Evolutionary conservation across 2,797 vertebrate genomes (phyloP), one percentile per base, ranked within the genome.

Genomic region (Myotis planiceps): DNA sequence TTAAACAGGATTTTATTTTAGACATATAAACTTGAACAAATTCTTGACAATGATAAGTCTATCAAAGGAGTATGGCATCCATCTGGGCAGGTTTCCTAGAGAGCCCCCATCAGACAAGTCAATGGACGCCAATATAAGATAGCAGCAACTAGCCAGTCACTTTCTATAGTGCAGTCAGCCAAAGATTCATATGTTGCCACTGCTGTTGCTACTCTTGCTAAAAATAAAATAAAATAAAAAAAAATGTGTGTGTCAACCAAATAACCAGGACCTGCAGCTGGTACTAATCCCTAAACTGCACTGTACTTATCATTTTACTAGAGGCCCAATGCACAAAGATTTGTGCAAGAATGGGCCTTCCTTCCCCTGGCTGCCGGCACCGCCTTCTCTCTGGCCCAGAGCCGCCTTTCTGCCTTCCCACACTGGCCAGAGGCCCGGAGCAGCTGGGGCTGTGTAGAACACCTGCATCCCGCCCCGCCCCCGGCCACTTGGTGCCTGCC

Each of bases 21-120:
- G 39, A 82, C 80, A 93, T 76, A 96, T 83, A 97, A 98, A 97
- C 55, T 94, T 95, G 90, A 97, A 96, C 87, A 97, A 92, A 97
- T 96, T 98, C 94, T 98, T 97, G 92, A 97, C 93, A 98, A 93
- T 92, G 94, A 88, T 93, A 97, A 51, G 12, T 37, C 90, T 97
- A 97, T 97, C 95, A 98, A 97, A 98, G 53, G 68, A 63, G 58
- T 80, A 51, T 0, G 0, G 68, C 79, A 92, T 96, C 79, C 97
- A 96, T 88, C 92, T 97, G 96, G 92, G 63, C 66, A 97, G 29
- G 29, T 27, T 72, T 93, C 58, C 87, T 2, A 14, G 86, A 86
- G 74, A 97, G 49, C 79, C 55, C 60, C 71, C 84, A 93, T 94
- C 32, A 94, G 87, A 76, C 72, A 95, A 94, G 88, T 81, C 65